Base-by-base conservation (phyloP, 2,888 invertebrate species). In the Drosophila nr. medialis region DNA sequence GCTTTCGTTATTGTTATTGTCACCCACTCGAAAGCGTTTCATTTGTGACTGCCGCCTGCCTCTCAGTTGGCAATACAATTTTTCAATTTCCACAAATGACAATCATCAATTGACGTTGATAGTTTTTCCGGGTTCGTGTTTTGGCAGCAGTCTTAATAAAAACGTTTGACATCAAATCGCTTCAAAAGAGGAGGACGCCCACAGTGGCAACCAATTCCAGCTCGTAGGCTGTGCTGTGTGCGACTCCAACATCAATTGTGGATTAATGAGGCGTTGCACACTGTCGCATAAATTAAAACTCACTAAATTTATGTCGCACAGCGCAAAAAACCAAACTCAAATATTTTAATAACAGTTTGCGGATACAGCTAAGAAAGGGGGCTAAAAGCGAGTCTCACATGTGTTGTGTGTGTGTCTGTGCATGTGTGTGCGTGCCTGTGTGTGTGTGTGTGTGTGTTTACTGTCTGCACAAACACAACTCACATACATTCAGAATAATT, bases 81-180 rank as follows among this genome's bases (percentile, higher is more conserved):
- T 87, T 89, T 85, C 85, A 85, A 86, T 89, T 85, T 84, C 75
- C 87, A 62, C 84, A 74, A 86, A 76, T 69, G 80, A 72, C 75
- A 83, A 83, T 72, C 80, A 74, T 64, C 88, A 83, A 81, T 89
- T 83, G 86, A 80, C 76, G 65, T 63, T 73, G 70, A 80, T 76
- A 86, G 83, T 88, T 81, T 81, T 88, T 86, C 83, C 88, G 86
- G 74, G 73, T 73, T 71, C 64, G 45, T 56, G 42, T 56, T 34
- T n/a, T 51, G 29, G 58, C 62, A 53, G 49, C 71, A 78, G 65
- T 30, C 63, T 67, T 75, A 88, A 83, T 83, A 86, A 83, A 86
- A 80, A 70, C 72, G 83, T 73, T 88, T 83, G 77, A 71, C 84
- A 75, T 58, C 69, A 74, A 75, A 78, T 65, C 64, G 54, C 54